Evolutionary conservation across 30 jellyfish, hydroid and myxozoan genomes (phyloP), one percentile per base, ranked within the genome.

Genomic region (Aurelia sp.): DNA sequence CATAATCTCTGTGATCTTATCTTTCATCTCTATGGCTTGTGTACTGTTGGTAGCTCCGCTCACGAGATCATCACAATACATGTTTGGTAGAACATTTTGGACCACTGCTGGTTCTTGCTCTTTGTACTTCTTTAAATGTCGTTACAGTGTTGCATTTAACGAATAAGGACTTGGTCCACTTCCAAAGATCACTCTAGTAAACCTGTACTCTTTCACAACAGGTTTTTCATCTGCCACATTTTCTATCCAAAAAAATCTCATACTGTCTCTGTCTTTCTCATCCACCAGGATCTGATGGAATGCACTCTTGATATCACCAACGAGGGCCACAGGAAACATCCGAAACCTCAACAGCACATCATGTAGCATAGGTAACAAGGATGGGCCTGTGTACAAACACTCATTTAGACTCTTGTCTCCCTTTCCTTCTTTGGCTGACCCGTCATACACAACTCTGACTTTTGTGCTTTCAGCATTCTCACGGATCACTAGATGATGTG

Each of bases 191-290:
- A 76, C 87, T 76, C 60, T 57, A 22, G 77, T 58, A 22, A 76
- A 78, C 80, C 80, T 63, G 71, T 78, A 78, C 80, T 78, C 79
- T 66, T 44, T 66, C 41, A 81, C 57, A 57, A 31, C 76, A 81
- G 41, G 84, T 66, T 50, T 50, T 37, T 69, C 69, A 22, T 66
- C 63, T 27, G 51, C 73, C 23, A 37, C 65, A 69, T 81, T 37
- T 69, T 40, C 64, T 75, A 61, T 1, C 61, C 74, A 66, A 74
- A 81, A 66, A 58, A 81, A 81, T 17, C 91, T 62, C 81, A 78
- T 16, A 50, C 79, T 33, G 70, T 78, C 89, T 65, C 89, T 78
- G 79, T 78, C 89, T 68, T 62, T 78, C 70, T 78, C 89, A 62
- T 62, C 68, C n/a, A 78, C 89, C 37, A 62, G 20, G 68, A 44